Conservation (phyloP, 2,888 invertebrate species). For the Apamea crenata region DNA sequence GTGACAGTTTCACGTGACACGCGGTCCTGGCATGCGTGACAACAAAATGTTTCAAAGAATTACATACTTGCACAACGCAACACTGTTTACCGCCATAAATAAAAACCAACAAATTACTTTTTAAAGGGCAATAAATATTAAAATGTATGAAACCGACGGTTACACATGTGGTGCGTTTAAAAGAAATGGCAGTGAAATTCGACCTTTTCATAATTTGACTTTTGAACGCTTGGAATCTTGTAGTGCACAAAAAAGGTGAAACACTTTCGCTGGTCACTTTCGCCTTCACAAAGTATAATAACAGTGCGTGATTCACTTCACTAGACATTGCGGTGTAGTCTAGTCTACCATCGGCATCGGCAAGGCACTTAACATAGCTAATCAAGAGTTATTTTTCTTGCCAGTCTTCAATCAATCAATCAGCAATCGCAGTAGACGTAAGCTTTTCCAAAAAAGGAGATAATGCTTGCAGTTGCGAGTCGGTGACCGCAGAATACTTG, state of each 20-base stretch:
- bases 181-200: slow-evolving; percentile 70
- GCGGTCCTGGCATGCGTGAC: slow-evolving; percentile 39
- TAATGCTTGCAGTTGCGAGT: slow-evolving; percentile 22
- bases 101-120: slow-evolving; percentile 24
- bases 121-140: slow-evolving; percentile 31
- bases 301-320: slow-evolving; percentile 77
- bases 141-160: slow-evolving; percentile 6
- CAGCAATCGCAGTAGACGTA: slow-evolving; percentile 16
- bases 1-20: slow-evolving; percentile 50
- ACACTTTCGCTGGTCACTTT: slow-evolving; percentile 86
- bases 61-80: slow-evolving; percentile 39
- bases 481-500: slow-evolving; percentile 1
- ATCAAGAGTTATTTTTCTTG: slow-evolving; percentile 53
- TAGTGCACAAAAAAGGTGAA: slow-evolving; percentile 63
- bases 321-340: slow-evolving; percentile 65
- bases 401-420: slow-evolving; percentile 51
- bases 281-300: slow-evolving; percentile 80
- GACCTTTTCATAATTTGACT: slow-evolving; percentile 74
- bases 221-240: slow-evolving; percentile 53
- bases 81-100: slow-evolving; percentile 35
- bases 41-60: slow-evolving; percentile 40
- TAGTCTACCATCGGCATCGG: slow-evolving; percentile 38
- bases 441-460: slow-evolving; percentile 45
- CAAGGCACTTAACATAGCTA: slow-evolving; percentile 53
- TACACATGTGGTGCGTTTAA: slow-evolving; percentile 13